Conservation (phyloP, 2,113 vertebrate genomes). For the Osmerus mordax region DNA sequence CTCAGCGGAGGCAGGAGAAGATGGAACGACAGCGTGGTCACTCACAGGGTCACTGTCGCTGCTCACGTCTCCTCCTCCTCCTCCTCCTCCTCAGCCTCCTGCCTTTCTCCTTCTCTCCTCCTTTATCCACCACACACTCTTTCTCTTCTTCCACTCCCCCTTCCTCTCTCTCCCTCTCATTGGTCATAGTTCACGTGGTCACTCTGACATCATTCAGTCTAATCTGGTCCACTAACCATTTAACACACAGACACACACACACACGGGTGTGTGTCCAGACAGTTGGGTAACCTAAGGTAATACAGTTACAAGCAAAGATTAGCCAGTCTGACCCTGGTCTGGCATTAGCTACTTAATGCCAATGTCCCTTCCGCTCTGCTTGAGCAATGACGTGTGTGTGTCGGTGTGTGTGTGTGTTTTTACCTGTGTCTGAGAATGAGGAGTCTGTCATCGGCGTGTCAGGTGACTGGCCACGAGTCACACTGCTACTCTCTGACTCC, state of each 20-base stretch:
- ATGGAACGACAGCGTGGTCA: too few species aligned
- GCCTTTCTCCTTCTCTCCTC: neutral
- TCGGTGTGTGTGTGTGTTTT: conserved; percentile 13
- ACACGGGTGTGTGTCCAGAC: neutral
- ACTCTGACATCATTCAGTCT: neutral
- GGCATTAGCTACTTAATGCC: neutral
- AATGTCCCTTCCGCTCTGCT: neutral
- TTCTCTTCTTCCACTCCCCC: neutral
- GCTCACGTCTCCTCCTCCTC: too few species aligned
- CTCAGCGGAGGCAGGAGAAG: too few species aligned
- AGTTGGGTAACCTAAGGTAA: neutral
- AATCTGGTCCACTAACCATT: neutral
- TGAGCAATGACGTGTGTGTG: neutral
- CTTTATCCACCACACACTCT: neutral
- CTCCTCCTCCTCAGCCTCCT: neutral
- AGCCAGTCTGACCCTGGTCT: neutral
- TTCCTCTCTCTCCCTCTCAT: neutral
- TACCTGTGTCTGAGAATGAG: conserved; percentile 69
- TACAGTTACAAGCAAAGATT: neutral
- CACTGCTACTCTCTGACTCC: conserved; percentile 54
- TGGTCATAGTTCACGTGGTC: neutral
- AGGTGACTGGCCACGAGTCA: conserved; percentile 59
- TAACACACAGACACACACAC: neutral
- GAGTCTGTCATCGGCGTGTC: conserved; percentile 66
- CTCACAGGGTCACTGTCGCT: neutral